Evolutionary conservation across 2,797 vertebrate genomes (phyloP), one percentile per base, ranked within the genome.

Genomic region (Sparidentex hasta): DNA sequence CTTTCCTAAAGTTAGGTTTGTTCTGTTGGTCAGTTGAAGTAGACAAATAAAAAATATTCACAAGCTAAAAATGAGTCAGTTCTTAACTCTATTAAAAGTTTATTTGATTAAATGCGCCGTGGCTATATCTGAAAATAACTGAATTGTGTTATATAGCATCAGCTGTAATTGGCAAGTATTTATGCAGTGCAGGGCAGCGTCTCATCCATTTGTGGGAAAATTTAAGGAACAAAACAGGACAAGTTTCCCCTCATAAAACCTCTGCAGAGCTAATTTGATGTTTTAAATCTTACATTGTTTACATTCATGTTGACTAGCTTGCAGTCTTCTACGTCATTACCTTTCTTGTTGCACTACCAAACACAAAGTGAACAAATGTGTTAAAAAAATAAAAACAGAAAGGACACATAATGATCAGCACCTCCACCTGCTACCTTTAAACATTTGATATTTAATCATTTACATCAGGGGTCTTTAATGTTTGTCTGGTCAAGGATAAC

Each of bases 1-100:
- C 84, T 88, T 89, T 87, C 3, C 66, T 51, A 27, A 72, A 73
- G 43, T 27, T 21, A 18, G 76, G 44, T 69, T 33, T 44, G 71
- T 47, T 72, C 25, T 75, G 56, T 73, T 69, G 27, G 50, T 69
- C 48, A 65, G 38, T 57, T 72, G 23, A 65, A 71, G 20, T 12
- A 23, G 38, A 76, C 25, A 8, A 14, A 25, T n/a, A 11, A 33
- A 1, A 50, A 41, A 52, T 2, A 55, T 27, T 47, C 44, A 18
- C 48, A 27, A 51, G 17, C 41, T 2, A 25, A 33, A 41, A 20
- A 64, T 38, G 43, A 62, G 56, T 57, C 20, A 50, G 8, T 3
- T 3, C 20, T 17, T 5, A 11, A 44, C 56, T 9, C 11, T 65
- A 13, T 29, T 1, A 41, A 44, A 33, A 4, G 50, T 48, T 13